phyloP scores from a whole-genome alignment of 2,888 invertebrate genomes.

The Aphrophora alni region DNA sequence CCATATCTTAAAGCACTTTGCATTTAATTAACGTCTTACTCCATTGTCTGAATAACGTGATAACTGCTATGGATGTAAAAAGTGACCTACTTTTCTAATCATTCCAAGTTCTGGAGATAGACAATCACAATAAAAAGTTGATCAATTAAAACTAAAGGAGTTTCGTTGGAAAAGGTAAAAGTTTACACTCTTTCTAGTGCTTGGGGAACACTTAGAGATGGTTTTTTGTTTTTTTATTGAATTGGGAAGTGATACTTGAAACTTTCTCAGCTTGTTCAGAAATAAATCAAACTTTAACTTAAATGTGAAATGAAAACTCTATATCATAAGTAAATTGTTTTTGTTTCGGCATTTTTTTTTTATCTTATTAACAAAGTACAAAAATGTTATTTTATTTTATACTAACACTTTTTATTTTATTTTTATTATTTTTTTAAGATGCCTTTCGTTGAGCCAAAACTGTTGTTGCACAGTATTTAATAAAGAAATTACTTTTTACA shows the following conservation, averaged over 20 bases:
- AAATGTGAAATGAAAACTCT: neutral
- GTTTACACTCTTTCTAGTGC: neutral
- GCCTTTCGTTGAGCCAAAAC: too few species aligned
- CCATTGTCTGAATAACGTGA: neutral
- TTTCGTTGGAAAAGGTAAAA: neutral
- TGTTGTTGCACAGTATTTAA: too few species aligned
- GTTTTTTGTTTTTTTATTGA: constrained; percentile 9
- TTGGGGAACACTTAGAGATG: neutral
- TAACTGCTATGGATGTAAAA: neutral
- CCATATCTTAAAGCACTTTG: neutral
- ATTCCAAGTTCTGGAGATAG: neutral
- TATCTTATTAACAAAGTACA: too few species aligned
- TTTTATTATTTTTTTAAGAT: too few species aligned
- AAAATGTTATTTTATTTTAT: too few species aligned
- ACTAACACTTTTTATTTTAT: too few species aligned
- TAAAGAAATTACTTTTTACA: too few species aligned
- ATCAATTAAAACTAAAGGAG: neutral
- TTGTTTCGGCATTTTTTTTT: too few species aligned
- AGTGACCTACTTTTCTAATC: neutral
- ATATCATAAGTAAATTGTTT: too few species aligned
- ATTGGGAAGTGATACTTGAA: neutral
- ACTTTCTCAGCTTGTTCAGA: neutral
- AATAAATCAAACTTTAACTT: neutral
- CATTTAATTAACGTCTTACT: neutral
- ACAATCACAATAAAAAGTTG: neutral